Base-by-base conservation (phyloP, 2,888 invertebrate species). In the Flexamia atlantica region DNA sequence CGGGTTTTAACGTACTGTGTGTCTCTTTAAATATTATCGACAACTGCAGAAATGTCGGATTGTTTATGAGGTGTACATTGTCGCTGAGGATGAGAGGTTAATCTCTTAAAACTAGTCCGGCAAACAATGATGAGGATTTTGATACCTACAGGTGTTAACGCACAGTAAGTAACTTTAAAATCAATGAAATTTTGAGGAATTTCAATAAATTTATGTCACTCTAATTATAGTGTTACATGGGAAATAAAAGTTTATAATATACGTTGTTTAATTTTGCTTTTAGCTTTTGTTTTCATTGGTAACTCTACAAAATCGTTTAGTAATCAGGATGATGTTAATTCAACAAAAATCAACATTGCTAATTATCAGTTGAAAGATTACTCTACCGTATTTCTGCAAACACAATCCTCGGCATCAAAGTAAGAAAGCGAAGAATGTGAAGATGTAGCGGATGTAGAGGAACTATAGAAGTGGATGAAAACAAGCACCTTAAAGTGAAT, bases 231-330 rank as follows among this genome's bases (percentile, higher is more conserved):
- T 4, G 36, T 7, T 7, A 36, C 4, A 36, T 36, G 9, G 9
- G 9, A 36, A 36, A 36, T 36, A 36, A 7, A 36, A 7, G 9
- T 36, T 36, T 36, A 36, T 36, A 7, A 36, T 36, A 36, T 12
- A 4, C 46, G 17, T 12, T 9, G 46, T 17, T 46, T 46, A 17
- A 46, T 12, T 12, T 12, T 9, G n/a, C 17, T 12, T 46, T 7
- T 23, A 20, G 3, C 10, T 2, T 53, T 20, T 46, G 46, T 46
- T 23, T 10, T 23, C 23, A 14, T 30, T 64, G 64, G 64, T 64
- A 64, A 64, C 64, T 57, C 25, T 64, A 64, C 64, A 17, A 64
- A 64, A 28, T 14, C 53, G 23, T 53, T 53, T 5, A 46, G 23
- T 23, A 28, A 64, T 64, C 64, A 64, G 30, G 64, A 64, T 64